Conservation (phyloP, 2,113 vertebrate species). For the Brevimyrus niger region DNA sequence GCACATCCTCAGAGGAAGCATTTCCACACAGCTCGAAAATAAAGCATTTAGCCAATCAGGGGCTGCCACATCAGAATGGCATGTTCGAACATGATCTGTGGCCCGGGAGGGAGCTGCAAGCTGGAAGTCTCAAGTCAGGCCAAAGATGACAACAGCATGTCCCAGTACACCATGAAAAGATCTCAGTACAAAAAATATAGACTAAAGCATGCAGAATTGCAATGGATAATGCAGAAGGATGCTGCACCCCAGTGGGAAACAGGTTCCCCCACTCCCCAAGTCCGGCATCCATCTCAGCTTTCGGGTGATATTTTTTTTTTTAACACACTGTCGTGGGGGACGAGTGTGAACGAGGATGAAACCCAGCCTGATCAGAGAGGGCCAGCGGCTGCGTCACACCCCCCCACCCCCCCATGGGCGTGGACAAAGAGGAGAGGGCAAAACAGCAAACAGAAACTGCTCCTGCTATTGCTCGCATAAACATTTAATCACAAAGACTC, state of each 20-base stretch:
- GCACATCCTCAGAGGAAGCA: neutral
- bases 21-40: neutral
- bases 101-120: neutral
- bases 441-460: neutral
- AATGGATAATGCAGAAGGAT: neutral
- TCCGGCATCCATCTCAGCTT: neutral
- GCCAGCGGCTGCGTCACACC: neutral
- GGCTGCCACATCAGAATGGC: neutral
- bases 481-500: neutral
- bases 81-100: neutral
- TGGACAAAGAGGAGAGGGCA: neutral
- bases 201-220: neutral
- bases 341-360: conserved; percentile 44
- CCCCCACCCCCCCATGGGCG: neutral
- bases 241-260: neutral
- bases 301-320: neutral
- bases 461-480: neutral
- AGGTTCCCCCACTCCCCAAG: neutral
- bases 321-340: conserved; percentile 18
- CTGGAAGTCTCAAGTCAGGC: neutral
- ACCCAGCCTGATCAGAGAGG: conserved; percentile 8
- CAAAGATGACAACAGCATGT: neutral
- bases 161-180: neutral
- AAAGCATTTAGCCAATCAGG: neutral
- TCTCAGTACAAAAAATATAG: neutral